Conservation (phyloP, 2,113 vertebrate species). For the Heterochromis multidens region DNA sequence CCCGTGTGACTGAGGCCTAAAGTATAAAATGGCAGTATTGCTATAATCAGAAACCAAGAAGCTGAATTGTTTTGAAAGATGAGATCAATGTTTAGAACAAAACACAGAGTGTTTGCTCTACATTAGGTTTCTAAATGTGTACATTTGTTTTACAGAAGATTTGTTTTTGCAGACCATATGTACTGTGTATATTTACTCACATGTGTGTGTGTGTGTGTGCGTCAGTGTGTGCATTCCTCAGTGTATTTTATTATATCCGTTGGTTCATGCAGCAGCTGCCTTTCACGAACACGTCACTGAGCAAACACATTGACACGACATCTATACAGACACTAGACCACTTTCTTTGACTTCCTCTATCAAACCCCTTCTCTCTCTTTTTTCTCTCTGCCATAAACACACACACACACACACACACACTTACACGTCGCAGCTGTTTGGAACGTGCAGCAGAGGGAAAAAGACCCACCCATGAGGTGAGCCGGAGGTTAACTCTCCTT, state of each 20-base stretch:
- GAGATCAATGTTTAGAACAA: neutral
- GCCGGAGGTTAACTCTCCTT: constrained; percentile 60
- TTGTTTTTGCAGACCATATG: neutral
- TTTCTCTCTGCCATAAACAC: neutral
- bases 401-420: neutral
- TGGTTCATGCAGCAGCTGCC: constrained; percentile 46
- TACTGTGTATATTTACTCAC: neutral
- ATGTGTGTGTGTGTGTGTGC: neutral
- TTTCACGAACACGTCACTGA: constrained; percentile 35
- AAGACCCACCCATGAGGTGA: constrained; percentile 69
- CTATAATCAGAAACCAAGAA: neutral
- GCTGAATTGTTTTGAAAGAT: neutral
- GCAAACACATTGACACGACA: constrained; percentile 41
- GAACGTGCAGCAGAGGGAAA: constrained; percentile 50
- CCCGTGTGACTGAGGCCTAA: neutral
- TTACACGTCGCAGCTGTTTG: constrained; percentile 50
- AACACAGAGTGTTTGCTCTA: neutral
- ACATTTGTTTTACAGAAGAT: neutral
- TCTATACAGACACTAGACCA: constrained; percentile 28
- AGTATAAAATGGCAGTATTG: neutral
- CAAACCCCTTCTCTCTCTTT: constrained; percentile 1
- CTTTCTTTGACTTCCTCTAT: constrained; percentile 22
- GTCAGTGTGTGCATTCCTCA: neutral
- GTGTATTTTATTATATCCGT: constrained; percentile 11
- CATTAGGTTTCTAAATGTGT: neutral